Conservation (phyloP, 2,888 invertebrate species). For the Tigriopus californicus region DNA sequence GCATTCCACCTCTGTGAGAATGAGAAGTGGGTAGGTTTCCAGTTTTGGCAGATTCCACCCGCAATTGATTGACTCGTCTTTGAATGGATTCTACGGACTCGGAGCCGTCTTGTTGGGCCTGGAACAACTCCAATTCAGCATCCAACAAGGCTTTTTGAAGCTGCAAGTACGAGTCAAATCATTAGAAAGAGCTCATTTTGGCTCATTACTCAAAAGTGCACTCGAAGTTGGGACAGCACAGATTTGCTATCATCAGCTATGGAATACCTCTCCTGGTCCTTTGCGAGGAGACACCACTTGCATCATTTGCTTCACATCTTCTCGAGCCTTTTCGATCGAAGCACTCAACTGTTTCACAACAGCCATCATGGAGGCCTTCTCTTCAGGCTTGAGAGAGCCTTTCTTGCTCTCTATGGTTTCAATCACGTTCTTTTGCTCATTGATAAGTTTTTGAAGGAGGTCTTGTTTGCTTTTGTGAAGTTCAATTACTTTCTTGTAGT, state of each 20-base stretch:
- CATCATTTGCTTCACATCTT: conserved; percentile 30
- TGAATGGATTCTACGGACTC: conserved; percentile 64
- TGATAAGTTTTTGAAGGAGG: conserved; percentile 67
- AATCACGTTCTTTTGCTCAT: conserved; percentile 63
- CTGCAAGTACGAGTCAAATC: too few species aligned
- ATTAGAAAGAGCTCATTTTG: too few species aligned
- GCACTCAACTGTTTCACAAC: conserved; percentile 65
- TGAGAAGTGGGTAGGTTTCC: conserved; percentile 8
- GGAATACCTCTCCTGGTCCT: background rate
- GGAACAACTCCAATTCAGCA: conserved; percentile 71
- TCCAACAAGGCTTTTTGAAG: conserved; percentile 71
- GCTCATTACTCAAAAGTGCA: too few species aligned
- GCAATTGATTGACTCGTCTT: conserved; percentile 36
- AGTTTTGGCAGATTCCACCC: conserved; percentile 21
- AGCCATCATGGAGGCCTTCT: conserved; percentile 50
- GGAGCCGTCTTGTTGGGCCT: conserved; percentile 67
- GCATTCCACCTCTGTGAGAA: conserved; percentile 1
- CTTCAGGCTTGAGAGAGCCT: conserved; percentile 32
- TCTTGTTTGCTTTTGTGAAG: conserved; percentile 66
- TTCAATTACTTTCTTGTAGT: conserved; percentile 54
- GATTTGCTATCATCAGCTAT: background rate
- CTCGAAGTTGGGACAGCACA: background rate
- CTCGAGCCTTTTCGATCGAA: conserved; percentile 55
- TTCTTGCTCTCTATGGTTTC: conserved; percentile 56
- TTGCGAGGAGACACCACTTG: background rate